Evolutionary conservation across 2,797 vertebrate genomes (phyloP).

Genomic region (Enteromius thamalakanensis): DNA sequence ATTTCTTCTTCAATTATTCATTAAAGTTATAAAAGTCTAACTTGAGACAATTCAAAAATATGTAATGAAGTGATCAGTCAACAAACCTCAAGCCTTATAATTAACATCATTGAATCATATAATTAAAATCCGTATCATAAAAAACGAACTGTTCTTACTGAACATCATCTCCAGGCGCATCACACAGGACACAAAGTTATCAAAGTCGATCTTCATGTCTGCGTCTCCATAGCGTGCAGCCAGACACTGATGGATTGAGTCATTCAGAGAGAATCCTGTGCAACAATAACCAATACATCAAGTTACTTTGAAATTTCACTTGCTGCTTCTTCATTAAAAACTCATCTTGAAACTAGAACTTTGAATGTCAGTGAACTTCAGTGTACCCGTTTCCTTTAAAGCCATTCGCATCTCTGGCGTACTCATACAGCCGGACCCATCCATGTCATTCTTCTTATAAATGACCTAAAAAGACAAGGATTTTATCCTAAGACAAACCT

Average conservation of each 20-base stretch:
- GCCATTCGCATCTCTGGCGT: slow-evolving; percentile 74
- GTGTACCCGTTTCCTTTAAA: slow-evolving; percentile 70
- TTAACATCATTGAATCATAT: not conserved
- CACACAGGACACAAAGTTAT: slow-evolving; percentile 78
- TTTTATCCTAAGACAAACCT: not conserved
- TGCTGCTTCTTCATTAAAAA: not conserved
- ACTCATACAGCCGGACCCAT: slow-evolving; percentile 73
- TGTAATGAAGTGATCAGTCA: not conserved
- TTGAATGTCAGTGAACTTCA: not conserved
- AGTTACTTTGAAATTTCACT: not conserved
- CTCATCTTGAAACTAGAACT: not conserved
- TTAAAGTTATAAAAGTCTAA: not conserved
- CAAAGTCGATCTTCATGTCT: slow-evolving; percentile 72
- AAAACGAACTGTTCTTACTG: slow-evolving; percentile 70
- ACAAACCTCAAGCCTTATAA: not conserved
- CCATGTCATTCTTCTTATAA: slow-evolving; percentile 70
- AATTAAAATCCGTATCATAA: not conserved
- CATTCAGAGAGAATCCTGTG: slow-evolving; percentile 76
- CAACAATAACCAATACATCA: not conserved
- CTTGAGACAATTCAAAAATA: not conserved
- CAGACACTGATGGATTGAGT: slow-evolving; percentile 73
- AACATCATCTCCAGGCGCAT: slow-evolving; percentile 79
- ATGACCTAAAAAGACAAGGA: slow-evolving; percentile 61
- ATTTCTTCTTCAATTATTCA: not conserved
- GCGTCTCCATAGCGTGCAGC: slow-evolving; percentile 63